A percentile compares a stretch with the other conserved stretches of the same genome.
These are phyloP conservation scores for Megaceryle torquata DNA, from an alignment of 2,113 vertebrate species.

Conservation along the genomic window DNA sequence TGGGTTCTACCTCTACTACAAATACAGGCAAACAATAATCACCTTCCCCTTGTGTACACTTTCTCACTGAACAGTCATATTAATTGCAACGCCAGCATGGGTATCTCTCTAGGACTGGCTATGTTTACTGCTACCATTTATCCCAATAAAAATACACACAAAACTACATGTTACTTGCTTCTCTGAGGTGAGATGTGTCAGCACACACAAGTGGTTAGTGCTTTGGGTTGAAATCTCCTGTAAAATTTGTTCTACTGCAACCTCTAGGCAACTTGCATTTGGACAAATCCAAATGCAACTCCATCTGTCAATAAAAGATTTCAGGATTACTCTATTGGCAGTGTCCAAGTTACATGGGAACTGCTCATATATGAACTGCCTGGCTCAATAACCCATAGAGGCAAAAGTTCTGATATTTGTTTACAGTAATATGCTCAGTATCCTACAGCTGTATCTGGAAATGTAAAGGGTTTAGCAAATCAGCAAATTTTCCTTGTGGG, in stretches of 20 bases:
- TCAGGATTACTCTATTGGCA: not conserved
- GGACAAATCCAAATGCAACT: not conserved
- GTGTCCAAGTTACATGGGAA: not conserved
- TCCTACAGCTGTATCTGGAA: constrained; percentile 24
- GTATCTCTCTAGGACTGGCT: not conserved
- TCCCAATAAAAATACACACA: not conserved
- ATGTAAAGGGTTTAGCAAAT: constrained; percentile 52
- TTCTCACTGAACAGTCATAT: not conserved
- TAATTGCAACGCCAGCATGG: not conserved
- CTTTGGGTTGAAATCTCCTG: not conserved
- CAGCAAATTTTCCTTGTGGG: constrained; percentile 57
- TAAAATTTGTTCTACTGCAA: not conserved
- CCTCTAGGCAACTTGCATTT: not conserved
- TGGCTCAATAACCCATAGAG: constrained; percentile 1
- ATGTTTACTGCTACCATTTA: not conserved
- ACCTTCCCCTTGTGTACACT: not conserved
- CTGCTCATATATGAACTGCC: not conserved
- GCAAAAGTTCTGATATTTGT: constrained; percentile 8
- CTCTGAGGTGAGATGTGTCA: not conserved
- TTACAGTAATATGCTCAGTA: not conserved
- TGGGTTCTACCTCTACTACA: not conserved
- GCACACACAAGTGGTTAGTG: not conserved
- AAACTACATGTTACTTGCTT: not conserved
- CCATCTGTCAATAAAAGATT: not conserved
- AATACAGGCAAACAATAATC: not conserved